phyloP scores from a whole-genome alignment of 2,888 invertebrate genomes.

The Elgonia sp. region DNA sequence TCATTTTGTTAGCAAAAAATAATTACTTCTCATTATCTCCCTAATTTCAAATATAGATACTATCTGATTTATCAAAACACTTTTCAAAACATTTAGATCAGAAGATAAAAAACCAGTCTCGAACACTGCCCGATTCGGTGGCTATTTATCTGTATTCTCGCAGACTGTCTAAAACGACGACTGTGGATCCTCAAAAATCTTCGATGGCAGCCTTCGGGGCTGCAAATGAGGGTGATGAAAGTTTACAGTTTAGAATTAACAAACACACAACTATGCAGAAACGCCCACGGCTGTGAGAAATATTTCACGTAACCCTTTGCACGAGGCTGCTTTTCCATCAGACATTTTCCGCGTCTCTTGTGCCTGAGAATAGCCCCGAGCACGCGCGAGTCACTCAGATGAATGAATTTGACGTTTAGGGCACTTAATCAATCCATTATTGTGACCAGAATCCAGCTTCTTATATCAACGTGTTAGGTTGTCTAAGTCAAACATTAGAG shows the following conservation, averaged over 20 bases:
- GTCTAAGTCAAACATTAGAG: too few species aligned
- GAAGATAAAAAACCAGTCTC: not conserved
- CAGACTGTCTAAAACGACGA: not conserved
- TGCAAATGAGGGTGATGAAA: conserved; percentile 44
- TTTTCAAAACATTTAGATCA: not conserved
- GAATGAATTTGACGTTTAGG: conserved; percentile 55
- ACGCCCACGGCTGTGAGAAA: conserved; percentile 75
- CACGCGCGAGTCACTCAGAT: conserved; percentile 39
- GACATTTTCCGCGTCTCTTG: conserved; percentile 67
- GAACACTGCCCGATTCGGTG: not conserved
- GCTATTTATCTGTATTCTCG: not conserved
- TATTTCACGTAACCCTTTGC: conserved; percentile 77
- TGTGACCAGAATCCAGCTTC: not conserved
- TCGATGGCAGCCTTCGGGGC: conserved; percentile 29
- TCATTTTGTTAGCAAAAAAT: too few species aligned
- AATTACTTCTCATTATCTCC: too few species aligned
- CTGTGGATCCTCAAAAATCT: conserved; percentile 45
- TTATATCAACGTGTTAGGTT: not conserved
- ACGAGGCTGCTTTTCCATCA: conserved; percentile 42
- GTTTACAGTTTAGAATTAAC: conserved; percentile 64
- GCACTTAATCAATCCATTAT: conserved; percentile 48
- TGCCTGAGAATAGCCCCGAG: conserved; percentile 51
- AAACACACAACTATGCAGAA: conserved; percentile 72
- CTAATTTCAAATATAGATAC: too few species aligned
- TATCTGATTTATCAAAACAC: too few species aligned